phyloP scores from a whole-genome alignment of 2,888 invertebrate species.

The Meteorus cinctellus region DNA sequence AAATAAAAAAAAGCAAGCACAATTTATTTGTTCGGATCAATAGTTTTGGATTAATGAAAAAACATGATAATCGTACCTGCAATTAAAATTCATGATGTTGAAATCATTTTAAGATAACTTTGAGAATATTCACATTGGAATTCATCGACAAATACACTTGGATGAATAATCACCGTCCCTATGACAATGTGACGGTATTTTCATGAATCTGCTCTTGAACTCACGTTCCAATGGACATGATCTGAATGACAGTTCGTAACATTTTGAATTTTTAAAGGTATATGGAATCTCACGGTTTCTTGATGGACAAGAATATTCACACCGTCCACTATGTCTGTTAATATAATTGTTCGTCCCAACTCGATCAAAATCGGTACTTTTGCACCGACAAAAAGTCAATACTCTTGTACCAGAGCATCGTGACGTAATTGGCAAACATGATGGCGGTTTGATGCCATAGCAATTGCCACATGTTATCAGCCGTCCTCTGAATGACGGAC shows the following conservation, averaged over 20 bases:
- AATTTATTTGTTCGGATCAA: no score
- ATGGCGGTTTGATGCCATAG: not conserved
- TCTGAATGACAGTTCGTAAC: conserved; percentile 53
- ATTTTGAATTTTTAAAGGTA: conserved; percentile 17
- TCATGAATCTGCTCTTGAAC: conserved; percentile 59
- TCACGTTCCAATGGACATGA: conserved; percentile 55
- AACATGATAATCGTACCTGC: no score
- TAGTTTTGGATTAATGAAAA: no score
- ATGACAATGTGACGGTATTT: conserved; percentile 47
- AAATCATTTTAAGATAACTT: conserved; percentile 18
- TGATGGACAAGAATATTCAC: not conserved
- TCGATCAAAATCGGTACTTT: not conserved
- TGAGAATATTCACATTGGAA: not conserved
- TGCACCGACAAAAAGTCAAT: conserved; percentile 32
- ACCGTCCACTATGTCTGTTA: not conserved
- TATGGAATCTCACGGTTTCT: not conserved
- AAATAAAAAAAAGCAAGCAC: no score
- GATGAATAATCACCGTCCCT: not conserved
- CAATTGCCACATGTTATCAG: conserved; percentile 47
- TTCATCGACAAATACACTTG: conserved; percentile 22
- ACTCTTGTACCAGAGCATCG: conserved; percentile 5
- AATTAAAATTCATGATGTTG: not conserved
- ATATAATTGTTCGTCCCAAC: not conserved
- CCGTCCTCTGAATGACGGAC: conserved; percentile 50
- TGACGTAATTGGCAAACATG: not conserved